Conservation (phyloP, 2,797 vertebrate species). For the Parauchenoglanis ngamensis region DNA sequence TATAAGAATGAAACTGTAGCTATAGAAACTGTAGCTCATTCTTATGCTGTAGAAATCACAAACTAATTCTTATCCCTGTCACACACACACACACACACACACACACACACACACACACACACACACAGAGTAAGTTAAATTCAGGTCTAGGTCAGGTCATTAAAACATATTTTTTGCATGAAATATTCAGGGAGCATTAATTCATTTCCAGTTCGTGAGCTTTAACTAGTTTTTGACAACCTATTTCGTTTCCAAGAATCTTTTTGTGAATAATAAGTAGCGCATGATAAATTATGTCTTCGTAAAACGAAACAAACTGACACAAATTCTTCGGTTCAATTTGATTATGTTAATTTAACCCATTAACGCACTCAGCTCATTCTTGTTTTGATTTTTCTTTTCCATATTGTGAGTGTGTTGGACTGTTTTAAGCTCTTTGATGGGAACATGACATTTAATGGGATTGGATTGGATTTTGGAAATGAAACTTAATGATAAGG, state of each 20-base stretch:
- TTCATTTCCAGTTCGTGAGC: slow-evolving; percentile 17
- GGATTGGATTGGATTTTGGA: slow-evolving; percentile 1
- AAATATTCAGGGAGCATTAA: slow-evolving; percentile 23
- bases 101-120: slow-evolving; percentile 13
- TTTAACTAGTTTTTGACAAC: slow-evolving; percentile 40
- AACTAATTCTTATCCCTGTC: background rate
- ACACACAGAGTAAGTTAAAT: background rate
- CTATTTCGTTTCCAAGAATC: background rate
- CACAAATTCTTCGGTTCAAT: slow-evolving; percentile 26
- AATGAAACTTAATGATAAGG: slow-evolving; percentile 3
- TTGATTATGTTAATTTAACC: slow-evolving; percentile 37
- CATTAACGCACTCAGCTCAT: slow-evolving; percentile 10
- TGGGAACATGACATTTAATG: background rate
- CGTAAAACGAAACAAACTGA: slow-evolving; percentile 34
- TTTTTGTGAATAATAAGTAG: slow-evolving; percentile 20
- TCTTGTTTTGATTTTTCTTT: background rate
- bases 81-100: background rate
- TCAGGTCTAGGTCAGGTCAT: slow-evolving; percentile 27
- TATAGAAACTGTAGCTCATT: background rate
- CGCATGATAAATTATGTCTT: slow-evolving; percentile 29
- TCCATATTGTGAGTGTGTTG: background rate
- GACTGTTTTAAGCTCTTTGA: background rate
- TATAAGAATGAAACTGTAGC: background rate
- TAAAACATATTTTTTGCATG: slow-evolving; percentile 16
- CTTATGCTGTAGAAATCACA: slow-evolving; percentile 4